These are phyloP conservation scores for Ornithoptera alexandrae DNA, from an alignment of 2,888 invertebrate species.

Conservation along the genomic window DNA sequence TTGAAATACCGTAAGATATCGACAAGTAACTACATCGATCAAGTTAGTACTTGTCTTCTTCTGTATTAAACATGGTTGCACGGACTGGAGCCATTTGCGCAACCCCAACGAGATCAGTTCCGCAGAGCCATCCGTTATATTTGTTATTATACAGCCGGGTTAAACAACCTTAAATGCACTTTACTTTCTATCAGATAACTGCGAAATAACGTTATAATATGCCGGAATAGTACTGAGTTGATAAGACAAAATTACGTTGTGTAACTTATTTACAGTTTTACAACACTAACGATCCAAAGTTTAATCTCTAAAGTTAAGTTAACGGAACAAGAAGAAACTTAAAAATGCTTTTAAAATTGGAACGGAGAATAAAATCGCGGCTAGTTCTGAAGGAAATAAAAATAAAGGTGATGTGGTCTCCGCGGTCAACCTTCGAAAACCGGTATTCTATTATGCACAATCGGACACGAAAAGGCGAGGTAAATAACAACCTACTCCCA, in stretches of 20 bases:
- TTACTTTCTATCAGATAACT: conserved; percentile 74
- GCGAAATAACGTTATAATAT: conserved; percentile 35
- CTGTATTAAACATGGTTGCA: conserved; percentile 68
- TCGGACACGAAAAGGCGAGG: conserved; percentile 40
- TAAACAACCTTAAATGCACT: conserved; percentile 45
- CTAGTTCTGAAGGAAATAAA: conserved; percentile 32
- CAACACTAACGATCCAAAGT: conserved; percentile 7
- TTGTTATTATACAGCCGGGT: conserved; percentile 51
- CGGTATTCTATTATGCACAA: conserved; percentile 43
- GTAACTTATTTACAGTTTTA: conserved; percentile 16
- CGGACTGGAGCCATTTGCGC: conserved; percentile 47
- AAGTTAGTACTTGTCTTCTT: conserved; percentile 55
- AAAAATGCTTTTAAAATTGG: conserved; percentile 5
- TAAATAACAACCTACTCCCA: conserved; percentile 43
- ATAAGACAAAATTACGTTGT: conserved; percentile 17
- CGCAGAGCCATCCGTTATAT: conserved; percentile 46
- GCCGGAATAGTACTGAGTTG: conserved; percentile 17
- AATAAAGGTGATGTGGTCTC: conserved; percentile 42
- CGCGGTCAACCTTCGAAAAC: conserved; percentile 45
- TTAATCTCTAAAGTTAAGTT: background rate
- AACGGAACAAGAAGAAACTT: background rate
- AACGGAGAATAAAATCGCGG: conserved; percentile 17
- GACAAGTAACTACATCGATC: conserved; percentile 25
- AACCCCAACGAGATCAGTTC: conserved; percentile 12
- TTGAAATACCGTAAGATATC: background rate